Evolutionary conservation across 2,888 invertebrate species (phyloP).

Genomic region (Didymodactylos carnosus): DNA sequence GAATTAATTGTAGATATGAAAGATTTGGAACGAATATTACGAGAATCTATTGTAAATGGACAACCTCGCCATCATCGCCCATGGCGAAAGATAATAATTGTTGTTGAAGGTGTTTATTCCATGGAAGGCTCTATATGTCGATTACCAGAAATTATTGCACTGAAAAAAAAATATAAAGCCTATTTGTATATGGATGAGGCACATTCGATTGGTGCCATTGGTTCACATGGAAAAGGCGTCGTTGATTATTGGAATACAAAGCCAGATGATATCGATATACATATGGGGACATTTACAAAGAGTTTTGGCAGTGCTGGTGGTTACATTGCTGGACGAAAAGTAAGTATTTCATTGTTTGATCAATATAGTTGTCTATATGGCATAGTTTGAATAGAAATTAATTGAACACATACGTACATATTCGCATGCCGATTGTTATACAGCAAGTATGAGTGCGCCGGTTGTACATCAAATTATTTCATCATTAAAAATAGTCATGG

Average conservation of each 20-base stretch:
- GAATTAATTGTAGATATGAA: conserved; percentile 47
- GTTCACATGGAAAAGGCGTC: conserved; percentile 63
- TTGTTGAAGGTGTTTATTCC: conserved; percentile 80
- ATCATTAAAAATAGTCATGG: conserved; percentile 68
- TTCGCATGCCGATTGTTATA: conserved; percentile 69
- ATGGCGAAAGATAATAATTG: conserved; percentile 72
- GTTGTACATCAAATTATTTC: conserved; percentile 75
- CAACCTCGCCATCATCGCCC: conserved; percentile 53
- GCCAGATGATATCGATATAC: conserved; percentile 60
- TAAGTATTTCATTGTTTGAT: background rate
- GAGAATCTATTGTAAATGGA: conserved; percentile 54
- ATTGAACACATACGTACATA: conserved; percentile 53
- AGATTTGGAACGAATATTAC: conserved; percentile 58
- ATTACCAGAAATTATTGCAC: conserved; percentile 60
- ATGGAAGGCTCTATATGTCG: conserved; percentile 92
- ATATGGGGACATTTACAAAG: conserved; percentile 98
- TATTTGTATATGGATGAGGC: conserved; percentile 94
- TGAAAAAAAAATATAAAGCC: conserved; percentile 81
- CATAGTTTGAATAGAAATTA: conserved; percentile 40
- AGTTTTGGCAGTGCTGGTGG: conserved; percentile 93
- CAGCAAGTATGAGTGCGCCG: conserved; percentile 66
- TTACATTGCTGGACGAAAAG: conserved; percentile 68
- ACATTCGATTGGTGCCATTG: conserved; percentile 85
- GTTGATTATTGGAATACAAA: conserved; percentile 63
- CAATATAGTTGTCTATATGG: background rate